Evolutionary conservation across 2,797 vertebrate genomes (phyloP).

Genomic region (Hippopotamyrus pictus): DNA sequence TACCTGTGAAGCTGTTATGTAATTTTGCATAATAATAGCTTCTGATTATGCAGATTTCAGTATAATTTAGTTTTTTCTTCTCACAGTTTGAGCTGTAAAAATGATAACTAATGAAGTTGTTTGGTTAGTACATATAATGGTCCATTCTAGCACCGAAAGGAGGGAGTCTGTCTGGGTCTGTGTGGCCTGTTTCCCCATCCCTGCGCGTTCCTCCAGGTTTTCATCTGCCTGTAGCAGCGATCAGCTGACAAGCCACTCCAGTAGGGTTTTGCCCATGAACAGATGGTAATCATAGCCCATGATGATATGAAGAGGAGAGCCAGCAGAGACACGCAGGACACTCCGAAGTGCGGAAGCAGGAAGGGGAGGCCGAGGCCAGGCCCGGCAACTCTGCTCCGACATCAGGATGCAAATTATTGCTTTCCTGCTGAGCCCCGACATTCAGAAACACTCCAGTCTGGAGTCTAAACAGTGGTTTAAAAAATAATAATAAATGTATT

Average conservation of each 20-base stretch:
- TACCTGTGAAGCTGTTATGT: neutral
- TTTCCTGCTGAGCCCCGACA: neutral
- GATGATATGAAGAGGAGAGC: slow-evolving; percentile 34
- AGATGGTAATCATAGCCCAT: slow-evolving; percentile 47
- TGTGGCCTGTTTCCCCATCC: neutral
- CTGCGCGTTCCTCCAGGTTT: neutral
- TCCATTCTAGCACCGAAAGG: neutral
- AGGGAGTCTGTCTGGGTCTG: neutral
- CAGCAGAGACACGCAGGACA: neutral
- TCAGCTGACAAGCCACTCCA: slow-evolving; percentile 39
- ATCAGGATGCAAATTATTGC: slow-evolving; percentile 15
- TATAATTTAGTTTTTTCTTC: neutral
- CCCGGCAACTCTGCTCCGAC: neutral
- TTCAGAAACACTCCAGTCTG: neutral
- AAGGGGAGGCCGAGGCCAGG: neutral
- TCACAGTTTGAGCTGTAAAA: neutral
- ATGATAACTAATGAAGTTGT: neutral
- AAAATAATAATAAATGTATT: neutral
- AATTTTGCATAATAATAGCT: neutral
- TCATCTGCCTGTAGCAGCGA: neutral
- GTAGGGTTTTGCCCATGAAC: slow-evolving; percentile 42
- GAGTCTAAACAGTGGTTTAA: slow-evolving; percentile 4
- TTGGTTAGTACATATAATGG: neutral
- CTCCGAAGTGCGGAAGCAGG: neutral
- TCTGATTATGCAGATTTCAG: neutral